phyloP scores from a whole-genome alignment of 2,888 invertebrate genomes.

The Subacronicta megacephala region DNA sequence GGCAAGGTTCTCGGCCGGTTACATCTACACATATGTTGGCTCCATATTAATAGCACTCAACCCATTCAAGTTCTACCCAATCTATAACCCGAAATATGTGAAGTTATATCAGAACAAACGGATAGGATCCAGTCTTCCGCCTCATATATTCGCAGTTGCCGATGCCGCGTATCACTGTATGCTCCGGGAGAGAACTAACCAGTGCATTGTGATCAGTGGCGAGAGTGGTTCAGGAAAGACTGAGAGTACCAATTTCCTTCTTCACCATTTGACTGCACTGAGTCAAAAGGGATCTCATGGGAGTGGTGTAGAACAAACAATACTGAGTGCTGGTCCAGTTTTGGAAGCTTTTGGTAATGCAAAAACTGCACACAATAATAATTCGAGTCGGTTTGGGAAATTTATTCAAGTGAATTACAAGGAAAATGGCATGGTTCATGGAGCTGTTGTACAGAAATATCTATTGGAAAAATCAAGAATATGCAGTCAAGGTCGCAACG shows the following conservation, averaged over 20 bases:
- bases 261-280: conserved; percentile 98
- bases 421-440: conserved; percentile 99
- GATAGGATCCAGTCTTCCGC: conserved; percentile 97
- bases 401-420: conserved; percentile 99
- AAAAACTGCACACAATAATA: conserved; percentile 99
- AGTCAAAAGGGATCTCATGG: conserved; percentile 98
- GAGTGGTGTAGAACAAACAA: conserved; percentile 98
- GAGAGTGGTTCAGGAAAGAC: conserved; percentile 99
- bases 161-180: conserved; percentile 98
- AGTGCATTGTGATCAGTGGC: conserved; percentile 98
- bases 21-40: conserved; percentile 98
- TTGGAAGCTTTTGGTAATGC: conserved; percentile 99
- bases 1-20: conserved; percentile 96
- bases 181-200: conserved; percentile 96
- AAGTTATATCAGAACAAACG: conserved; percentile 98
- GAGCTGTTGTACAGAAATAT: conserved; percentile 99
- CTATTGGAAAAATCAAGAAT: conserved; percentile 98
- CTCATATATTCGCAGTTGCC: conserved; percentile 99
- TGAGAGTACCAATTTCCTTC: conserved; percentile 98
- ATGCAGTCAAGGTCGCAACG: conserved; percentile 98
- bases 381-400: conserved; percentile 98
- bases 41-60: conserved; percentile 98
- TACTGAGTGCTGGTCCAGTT: conserved; percentile 98
- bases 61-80: conserved; percentile 98
- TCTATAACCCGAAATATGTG: conserved; percentile 99